Percentiles rank a stretch among this genome's conserved stretches.
Conservation (phyloP, 2,113 vertebrate species). For the Epinephelus fuscoguttatus region DNA sequence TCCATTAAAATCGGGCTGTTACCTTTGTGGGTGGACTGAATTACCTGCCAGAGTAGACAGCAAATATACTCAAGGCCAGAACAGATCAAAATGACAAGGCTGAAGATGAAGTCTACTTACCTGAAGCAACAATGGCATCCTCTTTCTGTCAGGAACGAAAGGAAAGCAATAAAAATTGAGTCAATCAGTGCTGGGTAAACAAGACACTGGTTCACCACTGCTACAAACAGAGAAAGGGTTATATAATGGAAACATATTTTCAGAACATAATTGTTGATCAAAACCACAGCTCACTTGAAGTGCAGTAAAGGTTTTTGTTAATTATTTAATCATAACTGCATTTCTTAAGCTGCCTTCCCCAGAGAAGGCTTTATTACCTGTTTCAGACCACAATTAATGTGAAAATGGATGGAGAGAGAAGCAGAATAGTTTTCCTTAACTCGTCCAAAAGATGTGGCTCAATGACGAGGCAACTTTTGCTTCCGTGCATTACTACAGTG, state of each 20-base stretch:
- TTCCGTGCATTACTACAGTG: neutral
- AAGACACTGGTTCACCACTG: slow-evolving; percentile 35
- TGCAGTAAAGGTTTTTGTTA: slow-evolving; percentile 9
- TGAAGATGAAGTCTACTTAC: slow-evolving; percentile 79
- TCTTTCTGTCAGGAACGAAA: slow-evolving; percentile 84
- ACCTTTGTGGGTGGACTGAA: slow-evolving; percentile 18
- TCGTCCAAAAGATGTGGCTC: neutral
- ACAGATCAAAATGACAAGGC: slow-evolving; percentile 26
- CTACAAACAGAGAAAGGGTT: slow-evolving; percentile 60
- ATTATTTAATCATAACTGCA: neutral
- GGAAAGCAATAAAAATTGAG: slow-evolving; percentile 77
- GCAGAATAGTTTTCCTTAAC: neutral
- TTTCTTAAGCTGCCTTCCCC: neutral
- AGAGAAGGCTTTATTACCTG: neutral
- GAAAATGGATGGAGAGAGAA: neutral
- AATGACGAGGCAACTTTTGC: neutral
- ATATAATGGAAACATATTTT: slow-evolving; percentile 38
- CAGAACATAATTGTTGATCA: slow-evolving; percentile 9
- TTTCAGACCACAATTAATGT: neutral
- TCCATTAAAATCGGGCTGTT: slow-evolving; percentile 7
- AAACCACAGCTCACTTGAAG: slow-evolving; percentile 49
- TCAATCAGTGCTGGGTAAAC: slow-evolving; percentile 61
- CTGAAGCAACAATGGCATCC: slow-evolving; percentile 70
- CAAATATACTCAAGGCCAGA: slow-evolving; percentile 28
- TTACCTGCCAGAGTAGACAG: slow-evolving; percentile 7